Base-by-base conservation (phyloP, 2,113 vertebrate genomes). In the Octodon degus region DNA sequence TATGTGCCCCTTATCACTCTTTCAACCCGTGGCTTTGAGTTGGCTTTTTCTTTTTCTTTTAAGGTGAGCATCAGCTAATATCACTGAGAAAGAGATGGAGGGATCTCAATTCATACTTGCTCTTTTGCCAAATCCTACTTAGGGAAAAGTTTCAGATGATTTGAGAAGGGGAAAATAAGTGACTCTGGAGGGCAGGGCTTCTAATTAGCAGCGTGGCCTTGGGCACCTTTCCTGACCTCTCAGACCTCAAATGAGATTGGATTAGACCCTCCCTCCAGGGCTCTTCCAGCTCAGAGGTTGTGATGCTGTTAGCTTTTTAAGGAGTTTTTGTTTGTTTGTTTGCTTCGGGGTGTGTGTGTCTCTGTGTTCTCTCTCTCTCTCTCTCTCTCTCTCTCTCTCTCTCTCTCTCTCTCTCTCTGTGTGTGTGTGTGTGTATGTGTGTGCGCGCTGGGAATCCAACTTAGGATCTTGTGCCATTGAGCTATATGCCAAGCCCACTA, bases 1-100 rank as follows among this genome's bases (percentile, higher is more conserved):
- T 1, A 0, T 2, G 0, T 58, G 10, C 37, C 16, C 24, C 0
- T 5, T 5, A 14, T 37, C 5, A 10, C 77, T 43, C 62, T 82
- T 47, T 50, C 25, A 47, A 11, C 20, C n/a, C 32, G 6, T 8
- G 68, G 77, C 60, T 97, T 77, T 94, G 68, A 65, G 72, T 77
- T 11, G 22, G 2, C 72, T 27, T 81, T 68, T 65, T 60, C 30
- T 20, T 67, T 32, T 67, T 67, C 60, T 7, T 60, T 60, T 40
- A 37, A 85, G 43, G 68, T 17, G 55, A 34, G 0, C 47, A 6
- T 81, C 40, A 30, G 5, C 79, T 82, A 32, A 5, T 77, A 17
- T 92, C 76, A 34, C 37, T 32, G 65, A 83, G 40, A 40, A 53
- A n/a, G 67, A 9, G 37, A 24, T 16, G 47, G 53, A 22, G 50